phyloP scores from a whole-genome alignment of 2,888 invertebrate species.

The Stenurella melanura region DNA sequence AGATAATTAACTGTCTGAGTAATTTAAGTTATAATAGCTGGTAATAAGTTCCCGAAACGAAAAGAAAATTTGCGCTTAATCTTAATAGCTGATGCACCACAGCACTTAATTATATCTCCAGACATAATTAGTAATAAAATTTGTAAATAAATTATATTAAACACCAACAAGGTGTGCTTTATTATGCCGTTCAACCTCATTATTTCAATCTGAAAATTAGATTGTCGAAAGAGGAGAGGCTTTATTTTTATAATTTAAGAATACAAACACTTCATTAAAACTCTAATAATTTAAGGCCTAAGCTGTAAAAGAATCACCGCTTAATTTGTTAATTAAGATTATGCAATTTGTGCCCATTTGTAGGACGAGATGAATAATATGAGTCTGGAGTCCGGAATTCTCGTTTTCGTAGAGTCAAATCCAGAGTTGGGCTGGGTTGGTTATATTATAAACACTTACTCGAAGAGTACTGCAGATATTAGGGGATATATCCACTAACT shows the following conservation, averaged over 20 bases:
- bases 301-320: neutral
- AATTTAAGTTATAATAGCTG: slow-evolving; percentile 32
- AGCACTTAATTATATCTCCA: slow-evolving; percentile 41
- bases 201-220: slow-evolving; percentile 10
- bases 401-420: too few relatives aligned
- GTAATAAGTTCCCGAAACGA: slow-evolving; percentile 30
- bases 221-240: slow-evolving; percentile 4
- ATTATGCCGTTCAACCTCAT: slow-evolving; percentile 29
- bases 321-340: neutral
- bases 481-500: too few relatives aligned
- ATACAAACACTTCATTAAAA: slow-evolving; percentile 10
- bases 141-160: slow-evolving; percentile 44
- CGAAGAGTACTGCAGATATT: too few relatives aligned
- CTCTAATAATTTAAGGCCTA: slow-evolving; percentile 3
- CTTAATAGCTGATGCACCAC: slow-evolving; percentile 41
- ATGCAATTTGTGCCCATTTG: neutral
- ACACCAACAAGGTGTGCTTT: slow-evolving; percentile 44
- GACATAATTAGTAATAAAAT: slow-evolving; percentile 48
- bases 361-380: neutral
- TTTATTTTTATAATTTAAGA: neutral
- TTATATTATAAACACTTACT: too few relatives aligned
- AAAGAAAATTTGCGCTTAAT: slow-evolving; percentile 43
- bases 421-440: too few relatives aligned
- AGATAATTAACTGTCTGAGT: slow-evolving; percentile 37
- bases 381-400: too few relatives aligned